A percentile compares a stretch with the other conserved stretches of the same genome.
phyloP scores from a whole-genome alignment of 2,113 vertebrate genomes.

The Cheilinus undulatus region DNA sequence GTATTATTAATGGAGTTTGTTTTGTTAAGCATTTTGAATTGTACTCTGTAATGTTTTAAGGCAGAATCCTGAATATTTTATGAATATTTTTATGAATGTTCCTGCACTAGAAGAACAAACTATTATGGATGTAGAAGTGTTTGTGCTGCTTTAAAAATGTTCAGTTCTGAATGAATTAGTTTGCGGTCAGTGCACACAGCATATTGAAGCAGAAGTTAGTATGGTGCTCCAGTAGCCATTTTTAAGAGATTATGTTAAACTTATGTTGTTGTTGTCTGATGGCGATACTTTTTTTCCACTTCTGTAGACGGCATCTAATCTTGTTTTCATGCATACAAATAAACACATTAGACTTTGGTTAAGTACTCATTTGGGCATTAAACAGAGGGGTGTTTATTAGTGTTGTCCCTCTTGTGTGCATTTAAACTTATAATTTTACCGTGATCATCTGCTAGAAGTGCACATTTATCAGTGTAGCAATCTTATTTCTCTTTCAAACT shows the following conservation, averaged over 20 bases:
- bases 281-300: neutral
- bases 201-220: neutral
- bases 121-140: neutral
- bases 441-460: neutral
- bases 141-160: neutral
- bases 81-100: no score
- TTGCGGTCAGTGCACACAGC: neutral
- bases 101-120: neutral
- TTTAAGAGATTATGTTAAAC: no score
- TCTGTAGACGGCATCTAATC: neutral
- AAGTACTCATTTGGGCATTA: no score
- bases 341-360: neutral
- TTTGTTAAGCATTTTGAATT: neutral
- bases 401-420: no score
- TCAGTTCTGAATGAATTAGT: neutral
- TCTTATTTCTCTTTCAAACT: neutral
- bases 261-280: neutral
- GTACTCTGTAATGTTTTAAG: neutral
- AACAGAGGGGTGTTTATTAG: no score
- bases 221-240: neutral
- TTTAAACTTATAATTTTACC: neutral
- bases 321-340: neutral
- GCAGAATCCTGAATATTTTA: no score
- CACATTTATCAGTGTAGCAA: neutral
- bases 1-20: no score